Base-by-base conservation (phyloP, 2,888 invertebrate species). In the Autographa gamma region DNA sequence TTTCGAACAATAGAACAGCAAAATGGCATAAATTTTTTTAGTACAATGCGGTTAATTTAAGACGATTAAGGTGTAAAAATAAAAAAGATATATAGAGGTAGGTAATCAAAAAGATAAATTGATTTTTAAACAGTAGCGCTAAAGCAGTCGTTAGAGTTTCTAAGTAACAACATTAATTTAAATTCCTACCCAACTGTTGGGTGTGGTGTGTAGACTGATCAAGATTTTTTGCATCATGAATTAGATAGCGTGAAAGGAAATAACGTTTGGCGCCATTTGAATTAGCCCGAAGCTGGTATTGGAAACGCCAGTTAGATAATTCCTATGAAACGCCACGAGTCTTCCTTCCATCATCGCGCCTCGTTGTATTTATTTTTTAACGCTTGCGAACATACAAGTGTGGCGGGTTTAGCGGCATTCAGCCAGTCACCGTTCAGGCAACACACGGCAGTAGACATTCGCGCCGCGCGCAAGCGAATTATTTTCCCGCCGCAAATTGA, bases 381-480 rank as follows among this genome's bases (percentile, higher is more conserved):
- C 93, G 91, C 89, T 89, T 86, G 93, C 92, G 93, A 93, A 94
- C 93, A 94, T 93, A 94, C 92, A 91, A 90, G 91, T 88, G 89
- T 89, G 80, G 83, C 73, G 90, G 87, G 89, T 90, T 91, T 88
- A 89, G 90, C 90, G 86, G 86, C 89, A 85, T 87, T 88, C 89
- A 88, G 92, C 89, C 95, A 95, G 95, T 95, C 94, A 92, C 93
- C 87, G 88, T 85, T 91, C 89, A 89, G 92, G 88, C 93, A 85
- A 93, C 92, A 91, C 88, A 87, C 92, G 87, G 89, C 85, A 86
- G 86, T 85, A 86, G 86, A 88, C 92, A 88, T 89, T 90, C 87
- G 91, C 90, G 89, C 80, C 87, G 89, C 88, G 91, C 90, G 92
- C 91, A 67, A 60, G 84, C 83, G 85, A 85, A 83, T 77, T 73